Base-by-base conservation (phyloP, 1,140 invertebrate species). In the Nixonia krombeini region DNA sequence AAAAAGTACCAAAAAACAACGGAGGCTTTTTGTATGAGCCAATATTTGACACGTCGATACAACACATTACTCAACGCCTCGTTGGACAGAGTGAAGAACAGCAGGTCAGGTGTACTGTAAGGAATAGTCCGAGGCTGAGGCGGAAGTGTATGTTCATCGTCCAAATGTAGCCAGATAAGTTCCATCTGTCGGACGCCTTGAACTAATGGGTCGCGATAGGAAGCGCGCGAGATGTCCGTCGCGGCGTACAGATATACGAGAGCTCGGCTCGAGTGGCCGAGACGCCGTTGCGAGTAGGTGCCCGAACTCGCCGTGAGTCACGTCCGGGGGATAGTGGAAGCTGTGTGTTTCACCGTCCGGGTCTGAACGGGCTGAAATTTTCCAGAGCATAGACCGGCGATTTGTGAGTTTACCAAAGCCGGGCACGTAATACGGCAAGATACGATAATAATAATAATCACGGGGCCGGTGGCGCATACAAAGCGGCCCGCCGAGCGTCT, bases 361-460 rank as follows among this genome's bases (percentile, higher is more conserved):
- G 44, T 42, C 33, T 53, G 49, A 53, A 50, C 59, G 23, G 45
- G 46, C 31, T 16, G 38, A 45, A 63, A 63, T 63, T 55, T 45
- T 51, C 29, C 46, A 37, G 35, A 63, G 56, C 40, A 37, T 46
- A 45, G 37, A 33, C 26, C 29, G 46, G 29, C 59, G 40, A 63
- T 63, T 63, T 55, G 59, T 29, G 18, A 37, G 47, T 49, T 63
- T 56, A 56, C 51, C 40, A 35, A 63, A 45, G 31, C 50, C 50
- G 25, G 25, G 59, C 59, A 63, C 58, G 58, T 62, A 47, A n/a
- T 26, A 38, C 35, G 35, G 42, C 58, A 49, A 62, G 58, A 62
- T 53, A 62, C 49, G 58, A 62, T 62, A 53, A 62, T 62, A 53
- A 62, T 62, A 62, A 62, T 62, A 62, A 53, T 42, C 49, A 42